phyloP scores from a whole-genome alignment of 2,113 vertebrate genomes.

The Trachemys scripta region DNA sequence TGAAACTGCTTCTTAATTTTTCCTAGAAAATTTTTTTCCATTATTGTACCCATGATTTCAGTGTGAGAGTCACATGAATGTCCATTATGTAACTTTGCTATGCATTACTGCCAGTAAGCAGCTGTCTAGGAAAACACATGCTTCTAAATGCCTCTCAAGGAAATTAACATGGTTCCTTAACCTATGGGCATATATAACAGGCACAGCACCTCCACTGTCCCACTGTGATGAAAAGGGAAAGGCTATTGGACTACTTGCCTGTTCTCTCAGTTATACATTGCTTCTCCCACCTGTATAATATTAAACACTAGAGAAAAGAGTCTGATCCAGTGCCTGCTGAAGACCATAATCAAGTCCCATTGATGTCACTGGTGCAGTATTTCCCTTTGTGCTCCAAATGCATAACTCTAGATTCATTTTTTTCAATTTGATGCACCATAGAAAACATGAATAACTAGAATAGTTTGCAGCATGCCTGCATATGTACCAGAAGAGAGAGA shows the following conservation, averaged over 20 bases:
- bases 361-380: too few species aligned
- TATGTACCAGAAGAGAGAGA: not conserved
- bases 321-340: not conserved
- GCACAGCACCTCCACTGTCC: conserved; percentile 10
- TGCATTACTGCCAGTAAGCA: conserved; percentile 65
- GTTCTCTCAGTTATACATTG: not conserved
- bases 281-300: not conserved
- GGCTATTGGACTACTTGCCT: not conserved
- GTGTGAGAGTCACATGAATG: conserved; percentile 68
- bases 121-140: conserved; percentile 72
- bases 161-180: conserved; percentile 38
- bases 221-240: not conserved
- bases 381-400: not conserved
- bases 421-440: not conserved
- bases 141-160: conserved; percentile 73
- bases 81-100: conserved; percentile 66
- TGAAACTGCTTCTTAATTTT: conserved; percentile 49
- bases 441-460: not conserved
- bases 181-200: not conserved
- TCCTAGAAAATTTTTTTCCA: not conserved
- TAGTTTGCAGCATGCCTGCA: not conserved
- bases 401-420: not conserved
- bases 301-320: not conserved
- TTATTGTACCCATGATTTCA: conserved; percentile 45
- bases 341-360: not conserved